Conservation (phyloP, 2,888 invertebrate species). For the Toxonevra muliebris region DNA sequence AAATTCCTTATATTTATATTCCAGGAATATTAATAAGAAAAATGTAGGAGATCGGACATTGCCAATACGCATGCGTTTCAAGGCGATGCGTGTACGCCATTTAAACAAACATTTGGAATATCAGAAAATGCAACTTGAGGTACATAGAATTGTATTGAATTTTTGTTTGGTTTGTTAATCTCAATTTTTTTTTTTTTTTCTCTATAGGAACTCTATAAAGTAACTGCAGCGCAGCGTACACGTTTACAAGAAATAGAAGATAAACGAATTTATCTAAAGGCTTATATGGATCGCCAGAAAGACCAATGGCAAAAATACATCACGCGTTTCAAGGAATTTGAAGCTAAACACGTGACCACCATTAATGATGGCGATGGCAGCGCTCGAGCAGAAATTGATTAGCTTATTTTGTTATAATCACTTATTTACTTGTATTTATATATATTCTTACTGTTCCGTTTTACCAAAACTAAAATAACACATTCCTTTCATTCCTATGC, state of each 20-base stretch:
- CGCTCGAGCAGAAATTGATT: too few relatives aligned
- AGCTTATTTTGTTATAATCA: too few relatives aligned
- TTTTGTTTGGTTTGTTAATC: too few relatives aligned
- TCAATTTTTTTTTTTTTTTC: too few relatives aligned
- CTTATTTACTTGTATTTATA: too few relatives aligned
- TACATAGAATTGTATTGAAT: background rate
- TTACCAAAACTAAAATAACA: too few relatives aligned
- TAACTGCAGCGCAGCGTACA: background rate
- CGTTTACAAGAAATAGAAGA: background rate
- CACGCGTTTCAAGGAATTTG: background rate
- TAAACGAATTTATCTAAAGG: background rate
- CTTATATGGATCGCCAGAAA: background rate
- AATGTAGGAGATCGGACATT: conserved; percentile 44
- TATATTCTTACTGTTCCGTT: too few relatives aligned
- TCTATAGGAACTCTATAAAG: background rate
- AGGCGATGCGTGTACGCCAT: conserved; percentile 42
- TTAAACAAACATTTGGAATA: conserved; percentile 44
- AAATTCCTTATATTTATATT: background rate
- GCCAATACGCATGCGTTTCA: conserved; percentile 45
- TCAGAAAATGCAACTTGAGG: conserved; percentile 45
- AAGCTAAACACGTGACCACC: background rate
- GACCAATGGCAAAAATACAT: too few relatives aligned
- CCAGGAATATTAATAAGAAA: conserved; percentile 47
- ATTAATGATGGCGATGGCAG: too few relatives aligned
- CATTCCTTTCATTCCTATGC: too few relatives aligned